phyloP scores from a whole-genome alignment of 2,113 vertebrate species.

The Carettochelys insculpta region DNA sequence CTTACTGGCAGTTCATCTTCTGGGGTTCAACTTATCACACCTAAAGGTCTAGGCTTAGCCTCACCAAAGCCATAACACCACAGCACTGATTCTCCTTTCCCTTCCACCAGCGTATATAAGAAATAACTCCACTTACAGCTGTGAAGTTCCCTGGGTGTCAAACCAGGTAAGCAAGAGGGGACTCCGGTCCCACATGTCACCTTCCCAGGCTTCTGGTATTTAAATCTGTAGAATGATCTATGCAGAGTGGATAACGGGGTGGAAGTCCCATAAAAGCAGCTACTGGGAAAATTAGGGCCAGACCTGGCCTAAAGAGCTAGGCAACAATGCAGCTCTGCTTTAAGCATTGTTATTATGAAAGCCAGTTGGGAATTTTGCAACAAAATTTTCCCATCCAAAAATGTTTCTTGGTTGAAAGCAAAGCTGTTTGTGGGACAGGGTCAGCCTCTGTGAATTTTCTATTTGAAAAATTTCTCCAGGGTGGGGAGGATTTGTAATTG shows the following conservation, averaged over 20 bases:
- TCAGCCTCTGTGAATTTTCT: too few relatives aligned
- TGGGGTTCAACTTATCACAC: too few relatives aligned
- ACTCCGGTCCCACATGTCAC: too few relatives aligned
- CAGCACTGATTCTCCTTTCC: neutral
- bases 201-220: neutral
- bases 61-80: neutral
- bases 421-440: too few relatives aligned
- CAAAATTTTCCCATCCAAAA: too few relatives aligned
- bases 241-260: neutral
- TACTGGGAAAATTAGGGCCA: neutral
- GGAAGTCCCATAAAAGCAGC: neutral
- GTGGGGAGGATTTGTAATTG: too few relatives aligned
- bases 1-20: too few relatives aligned
- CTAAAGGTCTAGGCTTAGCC: too few relatives aligned
- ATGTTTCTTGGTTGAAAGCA: too few relatives aligned
- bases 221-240: neutral
- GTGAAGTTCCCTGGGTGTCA: neutral
- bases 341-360: too few relatives aligned
- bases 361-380: too few relatives aligned
- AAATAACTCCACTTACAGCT: neutral
- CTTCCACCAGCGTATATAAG: neutral
- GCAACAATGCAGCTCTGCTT: neutral
- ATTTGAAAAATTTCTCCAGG: too few relatives aligned
- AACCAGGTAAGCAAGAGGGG: neutral
- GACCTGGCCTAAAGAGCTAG: neutral